Conservation (phyloP, 2,113 vertebrate genomes). For the Grammomys surdaster region DNA sequence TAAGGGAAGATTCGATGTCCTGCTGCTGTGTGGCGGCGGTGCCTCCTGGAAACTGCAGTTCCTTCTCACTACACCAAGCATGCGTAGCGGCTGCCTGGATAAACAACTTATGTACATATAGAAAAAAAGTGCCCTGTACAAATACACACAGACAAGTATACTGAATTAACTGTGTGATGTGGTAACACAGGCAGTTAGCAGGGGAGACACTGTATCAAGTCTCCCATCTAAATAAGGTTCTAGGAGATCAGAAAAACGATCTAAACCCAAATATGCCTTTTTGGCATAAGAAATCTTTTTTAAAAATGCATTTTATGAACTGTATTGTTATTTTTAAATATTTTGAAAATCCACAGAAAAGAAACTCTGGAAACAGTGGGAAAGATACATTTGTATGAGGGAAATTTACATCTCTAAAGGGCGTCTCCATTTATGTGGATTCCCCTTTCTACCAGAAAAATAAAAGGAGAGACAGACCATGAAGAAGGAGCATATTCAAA, state of each 20-base stretch:
- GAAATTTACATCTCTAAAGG: neutral
- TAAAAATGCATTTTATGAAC: neutral
- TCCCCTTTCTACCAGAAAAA: neutral
- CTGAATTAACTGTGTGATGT: no score
- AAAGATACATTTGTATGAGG: neutral
- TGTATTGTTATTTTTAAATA: neutral
- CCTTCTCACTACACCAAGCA: neutral
- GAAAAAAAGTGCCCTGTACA: neutral
- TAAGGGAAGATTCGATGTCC: fast-evolving
- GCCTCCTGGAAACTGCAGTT: neutral
- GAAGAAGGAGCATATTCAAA: neutral
- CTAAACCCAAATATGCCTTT: no score
- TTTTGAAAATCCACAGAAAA: neutral
- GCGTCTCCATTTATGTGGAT: neutral
- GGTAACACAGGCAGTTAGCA: neutral
- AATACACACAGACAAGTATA: neutral
- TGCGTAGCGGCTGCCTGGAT: neutral
- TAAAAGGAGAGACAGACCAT: neutral
- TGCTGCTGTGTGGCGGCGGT: no score
- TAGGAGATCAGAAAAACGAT: neutral
- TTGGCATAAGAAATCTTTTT: neutral
- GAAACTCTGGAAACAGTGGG: neutral
- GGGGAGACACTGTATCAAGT: neutral
- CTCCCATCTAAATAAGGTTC: neutral
- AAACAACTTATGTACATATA: neutral